A percentile compares a stretch with the other conserved stretches of the same genome.
Conservation (phyloP, 2,797 vertebrate species). For the Protonibea diacanthus region DNA sequence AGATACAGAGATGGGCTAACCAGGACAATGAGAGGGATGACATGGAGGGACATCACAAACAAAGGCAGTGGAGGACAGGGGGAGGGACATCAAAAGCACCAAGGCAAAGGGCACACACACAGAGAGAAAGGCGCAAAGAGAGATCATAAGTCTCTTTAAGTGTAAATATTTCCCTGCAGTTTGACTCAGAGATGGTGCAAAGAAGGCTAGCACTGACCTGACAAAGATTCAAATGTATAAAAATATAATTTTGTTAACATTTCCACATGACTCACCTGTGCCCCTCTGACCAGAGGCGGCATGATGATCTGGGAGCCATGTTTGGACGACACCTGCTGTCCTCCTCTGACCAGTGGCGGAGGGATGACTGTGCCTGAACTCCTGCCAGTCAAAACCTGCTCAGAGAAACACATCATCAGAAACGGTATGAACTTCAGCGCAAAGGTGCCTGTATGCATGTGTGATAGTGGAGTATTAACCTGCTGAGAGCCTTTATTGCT, state of each 20-base stretch:
- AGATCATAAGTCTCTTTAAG: constrained; percentile 62
- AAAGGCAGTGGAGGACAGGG: constrained; percentile 50
- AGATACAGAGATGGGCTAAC: constrained; percentile 88
- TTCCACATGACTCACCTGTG: constrained; percentile 86
- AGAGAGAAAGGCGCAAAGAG: constrained; percentile 64
- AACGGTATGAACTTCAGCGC: not conserved
- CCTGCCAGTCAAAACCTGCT: constrained; percentile 87
- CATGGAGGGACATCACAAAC: constrained; percentile 53
- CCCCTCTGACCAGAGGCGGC: constrained; percentile 96
- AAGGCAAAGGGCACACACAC: constrained; percentile 67
- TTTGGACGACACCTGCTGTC: constrained; percentile 90
- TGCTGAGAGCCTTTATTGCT: constrained; percentile 90
- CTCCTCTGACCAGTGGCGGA: constrained; percentile 94
- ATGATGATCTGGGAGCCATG: constrained; percentile 93
- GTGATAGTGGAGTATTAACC: constrained; percentile 80
- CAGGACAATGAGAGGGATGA: constrained; percentile 64
- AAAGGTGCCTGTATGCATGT: not conserved
- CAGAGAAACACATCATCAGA: constrained; percentile 21
- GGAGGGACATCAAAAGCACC: constrained; percentile 61
- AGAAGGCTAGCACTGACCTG: constrained; percentile 3
- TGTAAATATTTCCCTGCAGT: constrained; percentile 31
- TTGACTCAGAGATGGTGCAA: constrained; percentile 4
- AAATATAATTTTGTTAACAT: not conserved
- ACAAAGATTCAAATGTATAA: not conserved
- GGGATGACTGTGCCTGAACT: constrained; percentile 91